phyloP scores from a whole-genome alignment of 2,113 vertebrate species.

The Periophthalmodon schlosseri region DNA sequence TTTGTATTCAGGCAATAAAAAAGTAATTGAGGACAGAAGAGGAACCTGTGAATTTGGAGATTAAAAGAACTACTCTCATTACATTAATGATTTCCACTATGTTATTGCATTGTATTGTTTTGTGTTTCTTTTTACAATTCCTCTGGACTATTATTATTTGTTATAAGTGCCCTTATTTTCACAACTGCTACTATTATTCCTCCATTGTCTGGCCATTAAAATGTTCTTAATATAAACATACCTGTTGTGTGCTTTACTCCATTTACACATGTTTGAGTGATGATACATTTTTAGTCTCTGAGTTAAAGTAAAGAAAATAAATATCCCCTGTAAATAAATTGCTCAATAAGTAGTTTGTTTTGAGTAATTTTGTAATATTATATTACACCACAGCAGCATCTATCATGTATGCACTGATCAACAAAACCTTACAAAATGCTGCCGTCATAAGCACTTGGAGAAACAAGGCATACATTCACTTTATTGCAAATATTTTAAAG shows the following conservation, averaged over 20 bases:
- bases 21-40: neutral
- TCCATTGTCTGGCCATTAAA: no score
- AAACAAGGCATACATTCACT: conserved; percentile 76
- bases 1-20: neutral
- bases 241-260: no score
- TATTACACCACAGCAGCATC: conserved; percentile 45
- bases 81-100: neutral
- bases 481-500: conserved; percentile 78
- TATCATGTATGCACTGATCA: conserved; percentile 38
- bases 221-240: no score
- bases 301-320: no score
- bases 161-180: no score
- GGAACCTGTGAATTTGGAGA: neutral
- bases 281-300: neutral
- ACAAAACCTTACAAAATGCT: conserved; percentile 48
- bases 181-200: no score
- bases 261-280: no score
- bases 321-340: neutral
- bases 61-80: neutral
- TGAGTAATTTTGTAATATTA: neutral
- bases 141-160: no score
- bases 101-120: no score
- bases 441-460: conserved; percentile 51
- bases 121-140: no score
- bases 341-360: neutral